Base-by-base conservation (phyloP, 2,113 vertebrate species). In the Ptychochromis oligacanthus region DNA sequence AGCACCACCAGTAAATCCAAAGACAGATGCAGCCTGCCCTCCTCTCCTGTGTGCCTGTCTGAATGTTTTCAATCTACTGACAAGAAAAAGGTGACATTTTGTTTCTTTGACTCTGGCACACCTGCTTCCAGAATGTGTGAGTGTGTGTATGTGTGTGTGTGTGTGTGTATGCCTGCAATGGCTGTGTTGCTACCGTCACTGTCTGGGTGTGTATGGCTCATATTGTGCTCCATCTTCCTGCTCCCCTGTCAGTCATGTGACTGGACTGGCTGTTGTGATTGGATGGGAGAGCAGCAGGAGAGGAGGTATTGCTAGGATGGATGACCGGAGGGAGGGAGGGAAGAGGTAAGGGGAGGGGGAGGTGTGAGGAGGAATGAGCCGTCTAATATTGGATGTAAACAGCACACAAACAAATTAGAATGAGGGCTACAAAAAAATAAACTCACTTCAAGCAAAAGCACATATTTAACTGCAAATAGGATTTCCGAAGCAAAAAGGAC, bases 151-250 rank as follows among this genome's bases (percentile, higher is more conserved):
- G 58, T 55, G 4, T n/a, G 36, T 67, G 74, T 81, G 82, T 80
- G 6, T 80, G 84, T 79, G 59, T 67, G 81, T 6, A 18, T n/a
- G 70, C 56, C 80, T 64, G 62, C 81, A 86, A 74, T 18, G 72
- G 62, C 86, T 89, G 78, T 46, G 61, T 22, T 79, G 87, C 88
- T 86, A 81, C 79, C 7, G 59, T 83, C 84, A 87, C 64, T 89
- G 75, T 92, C 91, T 88, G 89, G 90, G 84, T 58, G 86, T 92
- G 86, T 82, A 88, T 79, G 80, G 90, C 92, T 94, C 83, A 92
- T 87, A 91, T 91, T 91, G 91, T 89, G 89, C 70, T 89, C 85
- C 76, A 82, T 93, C 90, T 96, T 95, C 92, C 94, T 95, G 95
- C 92, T 94, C 87, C 55, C 83, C 80, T 90, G 84, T 81, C 64